Evolutionary conservation across 2,888 invertebrate genomes (phyloP).

Genomic region (Torymus texanus): DNA sequence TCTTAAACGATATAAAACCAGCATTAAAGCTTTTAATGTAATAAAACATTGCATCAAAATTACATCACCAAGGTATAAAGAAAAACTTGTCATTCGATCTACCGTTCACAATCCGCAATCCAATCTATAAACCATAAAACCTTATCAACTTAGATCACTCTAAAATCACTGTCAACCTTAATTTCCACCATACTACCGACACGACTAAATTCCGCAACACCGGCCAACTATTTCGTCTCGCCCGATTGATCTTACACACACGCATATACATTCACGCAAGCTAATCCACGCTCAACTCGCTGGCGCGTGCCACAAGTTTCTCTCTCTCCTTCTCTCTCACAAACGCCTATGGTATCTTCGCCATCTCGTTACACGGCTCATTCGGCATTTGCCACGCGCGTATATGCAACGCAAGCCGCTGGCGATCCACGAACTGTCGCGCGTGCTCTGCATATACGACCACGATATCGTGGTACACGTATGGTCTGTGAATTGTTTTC

Average conservation of each 20-base stretch:
- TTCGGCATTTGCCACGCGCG: constrained; percentile 31
- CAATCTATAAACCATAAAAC: too few relatives aligned
- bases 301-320: constrained; percentile 24
- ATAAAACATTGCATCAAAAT: too few relatives aligned
- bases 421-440: not conserved
- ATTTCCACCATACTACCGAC: too few relatives aligned
- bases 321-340: not conserved
- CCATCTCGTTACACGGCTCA: constrained; percentile 49
- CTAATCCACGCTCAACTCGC: not conserved
- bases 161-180: too few relatives aligned
- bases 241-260: constrained; percentile 33
- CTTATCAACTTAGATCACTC: too few relatives aligned
- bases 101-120: too few relatives aligned
- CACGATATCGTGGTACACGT: not conserved
- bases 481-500: too few relatives aligned
- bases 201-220: too few relatives aligned
- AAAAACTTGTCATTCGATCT: too few relatives aligned
- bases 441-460: constrained; percentile 42
- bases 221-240: constrained; percentile 17
- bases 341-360: constrained; percentile 16
- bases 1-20: too few relatives aligned
- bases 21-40: too few relatives aligned
- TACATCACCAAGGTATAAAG: too few relatives aligned
- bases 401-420: not conserved
- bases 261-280: not conserved